Evolutionary conservation across 2,888 invertebrate genomes (phyloP).

Genomic region (Lumbricus terrestris): DNA sequence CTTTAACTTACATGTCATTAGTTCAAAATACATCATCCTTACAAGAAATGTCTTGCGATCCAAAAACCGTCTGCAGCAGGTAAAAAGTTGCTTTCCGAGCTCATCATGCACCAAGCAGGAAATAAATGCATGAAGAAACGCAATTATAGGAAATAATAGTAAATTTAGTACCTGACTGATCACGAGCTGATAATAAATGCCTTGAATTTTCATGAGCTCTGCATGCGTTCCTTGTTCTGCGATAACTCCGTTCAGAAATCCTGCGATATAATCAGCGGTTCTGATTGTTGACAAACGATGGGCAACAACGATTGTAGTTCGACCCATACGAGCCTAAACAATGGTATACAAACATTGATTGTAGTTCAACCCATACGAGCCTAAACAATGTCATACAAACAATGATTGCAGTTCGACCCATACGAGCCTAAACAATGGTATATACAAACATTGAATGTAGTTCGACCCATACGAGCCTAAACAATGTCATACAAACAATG

Average conservation of each 20-base stretch:
- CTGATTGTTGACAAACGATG: constrained; percentile 63
- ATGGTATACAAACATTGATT: background rate
- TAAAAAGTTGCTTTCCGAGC: too few species aligned
- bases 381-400: too few species aligned
- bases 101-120: too few species aligned
- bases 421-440: too few species aligned
- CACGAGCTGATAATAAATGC: constrained; percentile 62
- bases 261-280: constrained; percentile 62
- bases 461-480: constrained; percentile 59
- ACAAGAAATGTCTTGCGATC: too few species aligned
- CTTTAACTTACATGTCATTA: too few species aligned
- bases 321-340: constrained; percentile 56
- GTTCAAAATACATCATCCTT: too few species aligned
- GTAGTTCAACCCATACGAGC: too few species aligned
- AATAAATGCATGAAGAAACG: too few species aligned
- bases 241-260: constrained; percentile 63
- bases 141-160: too few species aligned
- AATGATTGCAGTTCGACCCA: too few species aligned
- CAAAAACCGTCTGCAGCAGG: too few species aligned
- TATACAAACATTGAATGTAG: constrained; percentile 62
- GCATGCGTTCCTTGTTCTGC: constrained; percentile 62
- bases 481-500: background rate
- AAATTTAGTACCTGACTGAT: constrained; percentile 41
- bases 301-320: constrained; percentile 63
- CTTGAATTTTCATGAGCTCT: constrained; percentile 59